Conservation (phyloP, 2,797 vertebrate genomes). For the Acestrorhynchus altus region DNA sequence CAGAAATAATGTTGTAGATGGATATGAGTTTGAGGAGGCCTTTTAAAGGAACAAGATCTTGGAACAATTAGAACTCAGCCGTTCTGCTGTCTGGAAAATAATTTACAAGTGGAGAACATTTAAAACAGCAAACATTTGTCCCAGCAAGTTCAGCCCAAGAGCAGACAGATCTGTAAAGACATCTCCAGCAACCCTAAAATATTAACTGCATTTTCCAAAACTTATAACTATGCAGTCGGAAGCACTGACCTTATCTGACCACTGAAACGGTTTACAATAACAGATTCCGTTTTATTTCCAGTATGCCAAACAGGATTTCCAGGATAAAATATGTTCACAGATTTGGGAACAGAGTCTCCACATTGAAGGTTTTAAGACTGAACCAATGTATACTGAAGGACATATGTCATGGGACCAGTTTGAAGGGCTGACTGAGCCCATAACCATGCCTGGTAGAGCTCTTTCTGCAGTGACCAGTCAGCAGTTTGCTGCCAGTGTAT, state of each 20-base stretch:
- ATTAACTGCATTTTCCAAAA: too few species aligned
- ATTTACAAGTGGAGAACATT: too few species aligned
- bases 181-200: too few species aligned
- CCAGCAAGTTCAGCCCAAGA: too few species aligned
- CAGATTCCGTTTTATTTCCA: neutral
- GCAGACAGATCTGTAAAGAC: too few species aligned
- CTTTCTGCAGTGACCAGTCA: slow-evolving; percentile 75
- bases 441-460: slow-evolving; percentile 41
- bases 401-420: slow-evolving; percentile 15
- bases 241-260: neutral
- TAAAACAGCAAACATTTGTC: too few species aligned
- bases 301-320: neutral
- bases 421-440: neutral
- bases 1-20: too few species aligned
- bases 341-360: neutral
- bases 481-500: slow-evolving; percentile 79
- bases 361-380: neutral
- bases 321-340: neutral
- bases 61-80: too few species aligned
- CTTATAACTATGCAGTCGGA: neutral
- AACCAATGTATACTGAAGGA: neutral
- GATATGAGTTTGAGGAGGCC: too few species aligned
- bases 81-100: too few species aligned
- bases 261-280: neutral
- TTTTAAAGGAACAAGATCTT: too few species aligned